Evolutionary conservation across 2,888 invertebrate species (phyloP), one percentile per base, ranked within the genome.

Genomic region (Oxycera nigricornis): DNA sequence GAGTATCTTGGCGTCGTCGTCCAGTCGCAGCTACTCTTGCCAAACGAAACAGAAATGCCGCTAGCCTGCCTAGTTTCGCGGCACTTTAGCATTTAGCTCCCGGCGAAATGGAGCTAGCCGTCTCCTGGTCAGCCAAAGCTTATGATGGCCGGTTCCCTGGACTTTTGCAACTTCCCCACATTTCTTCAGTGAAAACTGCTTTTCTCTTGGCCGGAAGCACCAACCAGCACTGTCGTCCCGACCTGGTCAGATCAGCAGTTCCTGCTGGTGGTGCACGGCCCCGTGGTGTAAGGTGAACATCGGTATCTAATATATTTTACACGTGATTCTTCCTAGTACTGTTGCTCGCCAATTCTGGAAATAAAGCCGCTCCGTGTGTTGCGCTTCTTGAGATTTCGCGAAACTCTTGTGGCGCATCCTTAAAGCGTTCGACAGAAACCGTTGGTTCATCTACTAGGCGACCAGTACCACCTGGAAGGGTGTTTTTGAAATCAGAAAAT

Each of bases 81-180:
- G 46, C 46, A 46, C n/a, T 46, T 46, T 46, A 14, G 46, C 46
- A 2, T 7, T 14, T 46, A 14, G 46, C 46, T 3, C 46, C 46
- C 3, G 46, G 46, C 17, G 46, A 46, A 46, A 46, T 7, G n/a
- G 17, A 17, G 3, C 17, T 14, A 14, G 14, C 3, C 14, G 46
- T 46, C 46, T 46, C 17, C 46, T 46, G 46, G 46, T 46, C 46
- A 46, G 17, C n/a, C 3, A 46, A 52, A 17, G 52, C 26, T 72
- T 65, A 35, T 77, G 76, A 11, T 74, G 6, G 75, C 77, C 77
- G 67, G 74, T 31, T 74, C 0, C 17, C 61, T 62, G 67, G 65
- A 68, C 76, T 77, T 76, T 75, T 75, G 55, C 75, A 77, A 77
- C 77, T 77, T 77, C 77, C 77, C 77, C 77, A 77, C 77, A 77